Evolutionary conservation across 2,888 invertebrate species (phyloP).

Genomic region (Ochropleura plecta): DNA sequence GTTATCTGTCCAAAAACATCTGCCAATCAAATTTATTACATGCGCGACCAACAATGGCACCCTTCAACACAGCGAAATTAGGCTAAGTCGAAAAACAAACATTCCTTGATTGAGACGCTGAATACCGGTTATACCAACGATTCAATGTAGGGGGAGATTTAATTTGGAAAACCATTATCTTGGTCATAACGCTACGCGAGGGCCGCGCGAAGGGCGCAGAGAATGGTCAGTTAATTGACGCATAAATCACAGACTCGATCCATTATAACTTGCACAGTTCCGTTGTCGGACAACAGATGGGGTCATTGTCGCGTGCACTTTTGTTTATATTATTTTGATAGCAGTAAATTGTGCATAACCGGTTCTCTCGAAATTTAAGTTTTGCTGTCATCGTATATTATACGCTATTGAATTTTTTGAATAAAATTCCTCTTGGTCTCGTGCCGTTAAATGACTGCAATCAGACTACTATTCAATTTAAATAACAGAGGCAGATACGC

Average conservation of each 20-base stretch:
- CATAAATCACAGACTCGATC: slow-evolving; percentile 84
- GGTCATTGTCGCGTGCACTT: slow-evolving; percentile 76
- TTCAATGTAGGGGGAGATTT: slow-evolving; percentile 79
- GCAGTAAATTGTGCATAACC: slow-evolving; percentile 76
- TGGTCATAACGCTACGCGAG: slow-evolving; percentile 62
- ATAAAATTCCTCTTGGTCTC: slow-evolving; percentile 74
- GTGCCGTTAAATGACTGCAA: slow-evolving; percentile 70
- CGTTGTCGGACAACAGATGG: slow-evolving; percentile 81
- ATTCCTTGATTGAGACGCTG: slow-evolving; percentile 83
- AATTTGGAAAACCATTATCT: slow-evolving; percentile 83
- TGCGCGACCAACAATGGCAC: slow-evolving; percentile 69
- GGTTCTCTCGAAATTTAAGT: slow-evolving; percentile 72
- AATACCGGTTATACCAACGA: slow-evolving; percentile 76
- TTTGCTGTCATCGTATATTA: slow-evolving; percentile 77
- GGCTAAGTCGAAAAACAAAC: slow-evolving; percentile 87
- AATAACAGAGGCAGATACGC: slow-evolving; percentile 36
- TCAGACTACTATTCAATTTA: slow-evolving; percentile 57
- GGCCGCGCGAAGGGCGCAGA: slow-evolving; percentile 68
- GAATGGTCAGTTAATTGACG: slow-evolving; percentile 89
- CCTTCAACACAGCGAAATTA: slow-evolving; percentile 79
- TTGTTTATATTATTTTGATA: slow-evolving; percentile 75
- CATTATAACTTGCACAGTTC: slow-evolving; percentile 75
- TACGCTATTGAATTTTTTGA: slow-evolving; percentile 73
- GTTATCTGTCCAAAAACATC: slow-evolving; percentile 74
- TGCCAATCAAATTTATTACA: slow-evolving; percentile 78